These are phyloP conservation scores for Ammospiza caudacuta DNA, from an alignment of 2,113 vertebrate genomes.

Conservation along the genomic window DNA sequence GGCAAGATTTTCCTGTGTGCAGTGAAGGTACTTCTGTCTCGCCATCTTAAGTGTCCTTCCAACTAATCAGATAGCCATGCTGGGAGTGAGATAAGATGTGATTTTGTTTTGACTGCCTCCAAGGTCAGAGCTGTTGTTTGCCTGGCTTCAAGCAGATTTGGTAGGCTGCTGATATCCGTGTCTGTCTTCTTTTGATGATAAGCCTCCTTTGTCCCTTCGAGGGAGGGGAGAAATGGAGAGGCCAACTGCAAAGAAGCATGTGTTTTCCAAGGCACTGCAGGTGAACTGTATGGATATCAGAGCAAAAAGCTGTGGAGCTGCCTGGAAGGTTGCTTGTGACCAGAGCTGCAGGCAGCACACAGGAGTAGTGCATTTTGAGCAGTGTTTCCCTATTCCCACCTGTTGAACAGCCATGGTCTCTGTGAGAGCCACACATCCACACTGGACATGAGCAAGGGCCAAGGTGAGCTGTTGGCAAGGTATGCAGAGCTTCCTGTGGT, in stretches of 20 bases:
- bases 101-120: slow-evolving; percentile 54
- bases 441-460: neutral
- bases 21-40: neutral
- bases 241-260: neutral
- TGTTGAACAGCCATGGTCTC: neutral
- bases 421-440: neutral
- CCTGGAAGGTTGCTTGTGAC: neutral
- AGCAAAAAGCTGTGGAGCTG: neutral
- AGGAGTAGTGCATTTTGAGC: neutral
- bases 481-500: neutral
- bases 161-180: slow-evolving; percentile 16
- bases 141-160: neutral
- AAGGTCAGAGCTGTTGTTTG: slow-evolving; percentile 59
- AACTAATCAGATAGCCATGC: slow-evolving; percentile 28
- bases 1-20: neutral
- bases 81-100: slow-evolving; percentile 40
- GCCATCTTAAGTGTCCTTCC: neutral
- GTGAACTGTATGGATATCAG: neutral
- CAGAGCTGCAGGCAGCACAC: neutral
- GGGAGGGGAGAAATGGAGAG: neutral
- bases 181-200: neutral
- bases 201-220: neutral
- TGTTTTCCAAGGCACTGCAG: neutral
- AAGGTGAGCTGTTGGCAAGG: neutral
- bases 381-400: neutral